Conservation (phyloP, 2,888 invertebrate species). For the Geotrupes spiniger region DNA sequence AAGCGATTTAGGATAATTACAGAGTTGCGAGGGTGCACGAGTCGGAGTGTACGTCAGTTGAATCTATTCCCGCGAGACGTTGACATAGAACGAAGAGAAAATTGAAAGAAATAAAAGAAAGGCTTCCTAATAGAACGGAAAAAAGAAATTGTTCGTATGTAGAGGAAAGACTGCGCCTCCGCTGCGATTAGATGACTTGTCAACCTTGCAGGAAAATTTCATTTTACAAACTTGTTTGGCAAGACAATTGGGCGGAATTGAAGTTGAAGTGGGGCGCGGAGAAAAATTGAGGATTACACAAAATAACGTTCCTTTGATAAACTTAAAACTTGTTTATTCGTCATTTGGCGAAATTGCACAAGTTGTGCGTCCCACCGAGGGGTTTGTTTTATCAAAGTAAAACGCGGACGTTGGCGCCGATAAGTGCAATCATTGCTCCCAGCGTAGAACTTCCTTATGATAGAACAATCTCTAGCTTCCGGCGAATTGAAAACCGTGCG, state of each 20-base stretch:
- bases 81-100: slow-evolving; percentile 53
- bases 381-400: slow-evolving; percentile 16
- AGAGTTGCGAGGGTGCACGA: background rate
- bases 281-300: slow-evolving; percentile 41
- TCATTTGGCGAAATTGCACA: slow-evolving; percentile 34
- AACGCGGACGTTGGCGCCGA: slow-evolving; percentile 13
- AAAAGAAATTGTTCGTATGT: slow-evolving; percentile 46
- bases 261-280: slow-evolving; percentile 45
- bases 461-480: slow-evolving; percentile 18
- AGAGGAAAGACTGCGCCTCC: slow-evolving; percentile 34
- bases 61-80: slow-evolving; percentile 42
- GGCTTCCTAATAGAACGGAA: slow-evolving; percentile 46
- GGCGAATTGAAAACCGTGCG: slow-evolving; percentile 2
- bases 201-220: slow-evolving; percentile 58
- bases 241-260: slow-evolving; percentile 58
- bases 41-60: slow-evolving; percentile 14
- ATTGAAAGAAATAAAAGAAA: slow-evolving; percentile 52
- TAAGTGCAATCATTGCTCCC: slow-evolving; percentile 18
- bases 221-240: slow-evolving; percentile 59
- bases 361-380: slow-evolving; percentile 25
- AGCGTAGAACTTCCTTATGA: slow-evolving; percentile 21
- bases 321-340: slow-evolving; percentile 43
- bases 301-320: slow-evolving; percentile 44
- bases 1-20: slow-evolving; percentile 1
- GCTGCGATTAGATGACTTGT: slow-evolving; percentile 57